A percentile compares a stretch with the other conserved stretches of the same genome.
phyloP scores from a whole-genome alignment of 2,113 vertebrate genomes.

The Melanostigma gelatinosum region DNA sequence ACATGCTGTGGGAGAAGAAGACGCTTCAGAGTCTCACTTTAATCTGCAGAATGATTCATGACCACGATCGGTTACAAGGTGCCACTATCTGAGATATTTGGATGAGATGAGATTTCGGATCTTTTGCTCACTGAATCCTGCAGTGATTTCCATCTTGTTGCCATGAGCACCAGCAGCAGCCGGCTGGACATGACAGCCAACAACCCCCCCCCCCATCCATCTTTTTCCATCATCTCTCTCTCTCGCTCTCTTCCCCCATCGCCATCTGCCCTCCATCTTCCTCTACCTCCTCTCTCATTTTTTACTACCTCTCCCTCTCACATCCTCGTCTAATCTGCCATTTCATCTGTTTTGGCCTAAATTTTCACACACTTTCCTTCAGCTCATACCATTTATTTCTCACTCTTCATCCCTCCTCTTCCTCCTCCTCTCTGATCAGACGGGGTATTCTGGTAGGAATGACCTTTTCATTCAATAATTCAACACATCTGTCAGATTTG shows the following conservation, averaged over 20 bases:
- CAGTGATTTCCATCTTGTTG: conserved; percentile 69
- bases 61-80: not conserved
- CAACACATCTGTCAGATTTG: conserved; percentile 10
- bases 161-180: conserved; percentile 64
- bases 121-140: conserved; percentile 5
- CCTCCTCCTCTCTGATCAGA: not conserved
- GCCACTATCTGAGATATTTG: not conserved
- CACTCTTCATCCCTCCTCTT: not conserved
- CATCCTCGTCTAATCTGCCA: not conserved
- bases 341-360: not conserved
- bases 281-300: not conserved
- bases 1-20: no score
- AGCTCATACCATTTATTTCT: not conserved
- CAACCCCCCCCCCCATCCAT: conserved; percentile 20
- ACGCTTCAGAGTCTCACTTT: no score
- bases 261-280: conserved; percentile 35
- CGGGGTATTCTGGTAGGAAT: not conserved
- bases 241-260: not conserved
- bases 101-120: not conserved
- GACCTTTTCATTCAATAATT: conserved; percentile 11
- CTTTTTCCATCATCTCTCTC: conserved; percentile 27
- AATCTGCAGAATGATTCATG: not conserved
- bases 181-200: conserved; percentile 56
- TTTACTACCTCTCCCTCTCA: not conserved
- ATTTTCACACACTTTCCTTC: not conserved